Evolutionary conservation across 2,888 invertebrate species (phyloP).

Genomic region (Lysandra bellargus): DNA sequence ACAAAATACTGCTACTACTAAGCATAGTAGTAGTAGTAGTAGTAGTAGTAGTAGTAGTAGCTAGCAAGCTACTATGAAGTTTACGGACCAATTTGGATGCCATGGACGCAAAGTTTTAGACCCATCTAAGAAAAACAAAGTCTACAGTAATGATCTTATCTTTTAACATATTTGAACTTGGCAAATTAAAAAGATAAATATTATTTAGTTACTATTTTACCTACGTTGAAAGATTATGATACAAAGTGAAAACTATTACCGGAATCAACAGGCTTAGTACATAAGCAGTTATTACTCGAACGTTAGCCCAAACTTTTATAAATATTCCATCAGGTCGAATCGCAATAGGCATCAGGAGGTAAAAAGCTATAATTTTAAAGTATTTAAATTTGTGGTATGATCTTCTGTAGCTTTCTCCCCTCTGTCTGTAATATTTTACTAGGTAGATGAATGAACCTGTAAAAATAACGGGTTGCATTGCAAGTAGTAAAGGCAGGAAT

Average conservation of each 20-base stretch:
- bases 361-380: slow-evolving; percentile 59
- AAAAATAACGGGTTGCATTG: background rate
- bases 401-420: slow-evolving; percentile 57
- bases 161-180: too few species aligned
- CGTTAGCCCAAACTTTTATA: slow-evolving; percentile 61
- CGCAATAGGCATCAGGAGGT: slow-evolving; percentile 61
- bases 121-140: too few species aligned
- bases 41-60: too few species aligned
- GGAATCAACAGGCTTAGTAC: slow-evolving; percentile 63
- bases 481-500: too few species aligned
- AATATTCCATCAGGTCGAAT: slow-evolving; percentile 69
- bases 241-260: slow-evolving; percentile 43
- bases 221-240: background rate
- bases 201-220: too few species aligned
- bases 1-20: too few species aligned
- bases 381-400: slow-evolving; percentile 61
- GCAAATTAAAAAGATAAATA: too few species aligned
- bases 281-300: slow-evolving; percentile 59
- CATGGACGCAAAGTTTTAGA: too few species aligned
- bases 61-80: too few species aligned
- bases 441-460: slow-evolving; percentile 71
- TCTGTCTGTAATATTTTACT: slow-evolving; percentile 53
- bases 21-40: too few species aligned
- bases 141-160: too few species aligned
- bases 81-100: too few species aligned